Evolutionary conservation across 2,113 vertebrate species (phyloP).

Genomic region (Bothrops jararaca): DNA sequence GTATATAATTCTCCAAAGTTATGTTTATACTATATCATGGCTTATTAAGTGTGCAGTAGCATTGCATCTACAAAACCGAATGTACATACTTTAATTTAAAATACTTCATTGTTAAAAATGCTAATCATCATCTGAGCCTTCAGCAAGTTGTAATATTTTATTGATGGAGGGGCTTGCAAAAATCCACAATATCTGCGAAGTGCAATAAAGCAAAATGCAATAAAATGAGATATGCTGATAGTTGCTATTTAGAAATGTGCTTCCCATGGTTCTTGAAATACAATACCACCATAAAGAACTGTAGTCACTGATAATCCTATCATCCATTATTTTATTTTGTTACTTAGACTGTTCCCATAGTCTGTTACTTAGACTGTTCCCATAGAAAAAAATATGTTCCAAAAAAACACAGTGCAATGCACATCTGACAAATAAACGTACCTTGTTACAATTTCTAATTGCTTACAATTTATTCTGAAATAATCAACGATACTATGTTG

Average conservation of each 20-base stretch:
- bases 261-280: neutral
- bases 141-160: neutral
- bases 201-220: neutral
- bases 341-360: neutral
- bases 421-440: neutral
- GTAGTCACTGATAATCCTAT: neutral
- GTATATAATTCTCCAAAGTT: neutral
- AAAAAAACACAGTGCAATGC: neutral
- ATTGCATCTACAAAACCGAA: neutral
- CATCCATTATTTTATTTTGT: neutral
- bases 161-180: neutral
- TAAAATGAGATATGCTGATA: neutral
- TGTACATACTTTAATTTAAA: neutral
- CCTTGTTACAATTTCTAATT: neutral
- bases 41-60: neutral
- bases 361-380: neutral
- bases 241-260: neutral
- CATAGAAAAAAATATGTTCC: neutral
- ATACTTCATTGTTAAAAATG: neutral
- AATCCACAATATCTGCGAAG: neutral
- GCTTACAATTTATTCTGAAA: slow-evolving; percentile 9
- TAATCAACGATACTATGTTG: neutral
- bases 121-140: neutral
- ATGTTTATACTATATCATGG: neutral
- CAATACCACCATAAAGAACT: neutral